Percentiles rank a stretch among this genome's conserved stretches.
Conservation (phyloP, 2,797 vertebrate species). For the Microctenopoma stevenorrisi region DNA sequence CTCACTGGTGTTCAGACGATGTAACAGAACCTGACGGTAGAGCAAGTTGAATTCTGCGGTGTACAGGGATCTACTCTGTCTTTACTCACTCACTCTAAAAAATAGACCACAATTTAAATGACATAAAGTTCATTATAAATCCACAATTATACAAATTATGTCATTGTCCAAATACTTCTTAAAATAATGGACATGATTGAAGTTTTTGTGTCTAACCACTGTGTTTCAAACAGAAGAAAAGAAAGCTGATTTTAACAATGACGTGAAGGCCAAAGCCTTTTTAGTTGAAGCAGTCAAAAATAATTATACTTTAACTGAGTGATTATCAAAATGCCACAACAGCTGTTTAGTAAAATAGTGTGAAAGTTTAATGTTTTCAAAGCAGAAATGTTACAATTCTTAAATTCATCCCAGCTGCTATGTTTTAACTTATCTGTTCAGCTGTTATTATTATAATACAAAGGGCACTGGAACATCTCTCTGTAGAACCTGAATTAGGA, state of each 20-base stretch:
- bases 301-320: constrained; percentile 21
- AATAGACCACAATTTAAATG: no score
- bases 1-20: no score
- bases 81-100: no score
- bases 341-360: constrained; percentile 17
- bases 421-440: background rate
- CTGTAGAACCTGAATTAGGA: background rate
- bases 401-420: background rate
- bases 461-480: background rate
- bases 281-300: constrained; percentile 21
- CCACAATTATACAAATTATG: no score
- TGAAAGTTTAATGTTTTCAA: constrained; percentile 12
- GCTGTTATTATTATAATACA: background rate
- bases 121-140: no score
- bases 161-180: no score
- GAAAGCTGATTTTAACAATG: background rate
- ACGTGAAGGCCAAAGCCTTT: constrained; percentile 8
- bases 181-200: background rate
- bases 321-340: constrained; percentile 26
- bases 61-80: no score
- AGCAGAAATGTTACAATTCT: constrained; percentile 10
- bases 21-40: no score
- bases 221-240: constrained; percentile 1
- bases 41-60: no score
- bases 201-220: background rate